Percentiles rank a stretch among this genome's conserved stretches.
Evolutionary conservation across 2,797 vertebrate genomes (phyloP).

Genomic region (Synanceia verrucosa): DNA sequence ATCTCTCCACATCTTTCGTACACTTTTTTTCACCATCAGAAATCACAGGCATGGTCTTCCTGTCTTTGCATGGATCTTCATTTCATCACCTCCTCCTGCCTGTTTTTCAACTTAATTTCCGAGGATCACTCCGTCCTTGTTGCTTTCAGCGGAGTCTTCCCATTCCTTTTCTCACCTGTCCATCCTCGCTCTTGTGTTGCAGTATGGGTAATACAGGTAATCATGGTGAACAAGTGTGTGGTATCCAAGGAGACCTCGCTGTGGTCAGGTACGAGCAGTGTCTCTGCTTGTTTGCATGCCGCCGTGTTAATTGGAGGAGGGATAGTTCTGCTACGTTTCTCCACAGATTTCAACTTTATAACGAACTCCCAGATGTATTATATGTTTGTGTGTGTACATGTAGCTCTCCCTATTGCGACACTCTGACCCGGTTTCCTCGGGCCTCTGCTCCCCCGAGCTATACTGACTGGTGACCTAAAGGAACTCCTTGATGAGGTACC

Average conservation of each 20-base stretch:
- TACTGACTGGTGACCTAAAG: constrained; percentile 76
- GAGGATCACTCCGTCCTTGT: constrained; percentile 28
- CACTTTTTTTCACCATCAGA: constrained; percentile 45
- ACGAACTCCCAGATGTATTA: constrained; percentile 15
- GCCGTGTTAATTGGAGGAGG: constrained; percentile 42
- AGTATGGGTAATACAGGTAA: constrained; percentile 90
- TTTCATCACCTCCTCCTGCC: constrained; percentile 50
- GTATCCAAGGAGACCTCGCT: constrained; percentile 84
- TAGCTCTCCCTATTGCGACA: constrained; percentile 79
- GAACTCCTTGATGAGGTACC: constrained; percentile 69
- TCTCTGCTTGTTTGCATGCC: constrained; percentile 48
- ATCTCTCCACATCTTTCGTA: constrained; percentile 46
- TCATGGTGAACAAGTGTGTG: constrained; percentile 86
- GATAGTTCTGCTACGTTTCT: constrained; percentile 18
- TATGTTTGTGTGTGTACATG: constrained; percentile 12
- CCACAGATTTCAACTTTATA: constrained; percentile 7
- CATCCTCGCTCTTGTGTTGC: constrained; percentile 71
- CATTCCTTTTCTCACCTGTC: constrained; percentile 35
- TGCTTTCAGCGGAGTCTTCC: constrained; percentile 2
- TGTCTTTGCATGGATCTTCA: constrained; percentile 67
- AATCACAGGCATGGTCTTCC: constrained; percentile 32
- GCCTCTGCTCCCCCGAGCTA: constrained; percentile 78
- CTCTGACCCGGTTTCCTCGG: constrained; percentile 81
- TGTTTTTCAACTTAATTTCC: not conserved
- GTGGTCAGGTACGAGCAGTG: constrained; percentile 86